Evolutionary conservation across 2,797 vertebrate species (phyloP), one percentile per base, ranked within the genome.

Genomic region (Cyclopterus lumpus): DNA sequence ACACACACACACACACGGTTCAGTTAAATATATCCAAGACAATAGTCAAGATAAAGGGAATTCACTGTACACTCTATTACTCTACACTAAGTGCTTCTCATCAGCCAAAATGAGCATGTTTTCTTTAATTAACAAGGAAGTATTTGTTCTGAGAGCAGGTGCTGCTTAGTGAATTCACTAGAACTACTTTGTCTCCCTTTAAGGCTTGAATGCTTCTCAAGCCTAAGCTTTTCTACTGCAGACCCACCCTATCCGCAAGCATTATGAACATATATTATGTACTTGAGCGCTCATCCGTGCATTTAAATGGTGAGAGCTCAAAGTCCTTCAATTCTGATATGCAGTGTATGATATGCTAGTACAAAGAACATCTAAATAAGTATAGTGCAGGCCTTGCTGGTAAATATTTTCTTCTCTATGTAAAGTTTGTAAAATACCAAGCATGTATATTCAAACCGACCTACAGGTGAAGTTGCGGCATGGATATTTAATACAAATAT

Each of bases 61-160:
- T 79, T 65, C 32, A 75, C 75, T 65, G 28, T 70, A 67, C 48
- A 72, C 42, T 68, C 8, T 20, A 38, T 68, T 73, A 68, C n/a
- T 64, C 76, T 77, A 8, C 60, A 46, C 28, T 7, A 82, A 79
- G 61, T 62, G 32, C 34, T 65, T 67, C 30, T 82, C 58, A 55
- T 77, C 24, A 67, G 67, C 66, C 77, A 80, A 83, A 79, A 82
- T 80, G 8, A 79, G 57, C 24, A 62, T 58, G 70, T 76, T 78
- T 58, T 75, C 61, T 74, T 77, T 66, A 73, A 74, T 83, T 61
- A 82, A 70, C 9, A 70, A 58, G 51, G 14, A 72, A 74, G 49
- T 63, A 60, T 68, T 84, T 82, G 68, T 83, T 88, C 63, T 73
- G 49, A 22, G 61, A 85, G 63, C 75, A 84, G 73, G 76, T 83